These are phyloP conservation scores for Prinia subflava DNA, from an alignment of 2,113 vertebrate species.

Conservation along the genomic window DNA sequence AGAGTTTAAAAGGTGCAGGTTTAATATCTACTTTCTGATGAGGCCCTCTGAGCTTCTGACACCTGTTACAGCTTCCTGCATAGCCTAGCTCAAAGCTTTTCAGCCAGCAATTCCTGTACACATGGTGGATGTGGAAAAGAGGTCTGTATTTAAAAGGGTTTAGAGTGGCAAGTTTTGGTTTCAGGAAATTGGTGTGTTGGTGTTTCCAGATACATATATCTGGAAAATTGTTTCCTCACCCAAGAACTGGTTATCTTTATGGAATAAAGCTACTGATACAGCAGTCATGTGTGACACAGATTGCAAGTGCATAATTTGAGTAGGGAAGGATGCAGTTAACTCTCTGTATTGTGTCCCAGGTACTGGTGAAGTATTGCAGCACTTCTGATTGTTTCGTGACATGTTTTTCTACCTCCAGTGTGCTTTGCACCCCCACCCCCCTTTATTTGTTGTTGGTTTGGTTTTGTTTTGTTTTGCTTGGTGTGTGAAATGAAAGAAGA, in stretches of 20 bases:
- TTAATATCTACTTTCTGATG: neutral
- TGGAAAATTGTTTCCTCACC: neutral
- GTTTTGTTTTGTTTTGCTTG: neutral
- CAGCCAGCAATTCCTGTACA: neutral
- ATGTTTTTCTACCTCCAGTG: neutral
- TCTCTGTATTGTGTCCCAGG: neutral
- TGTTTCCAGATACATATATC: neutral
- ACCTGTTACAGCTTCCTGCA: neutral
- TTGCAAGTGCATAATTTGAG: neutral
- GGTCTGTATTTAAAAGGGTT: neutral
- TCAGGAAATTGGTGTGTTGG: neutral
- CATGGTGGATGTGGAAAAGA: neutral
- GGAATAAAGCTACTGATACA: neutral
- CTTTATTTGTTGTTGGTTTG: neutral
- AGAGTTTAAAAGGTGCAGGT: neutral
- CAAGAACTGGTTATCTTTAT: neutral
- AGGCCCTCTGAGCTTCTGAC: neutral
- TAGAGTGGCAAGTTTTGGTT: neutral
- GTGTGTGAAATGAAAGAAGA: neutral
- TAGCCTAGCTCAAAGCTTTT: neutral
- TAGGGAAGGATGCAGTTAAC: neutral
- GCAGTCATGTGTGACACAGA: fast-evolving
- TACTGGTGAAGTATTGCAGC: neutral
- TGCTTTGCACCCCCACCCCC: fast-evolving
- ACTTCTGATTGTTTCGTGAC: neutral